phyloP scores from a whole-genome alignment of 1,140 invertebrate genomes.

The honey bee (Apis mellifera) region Amel_HAv3.1 CM009932.2:9133001-9133500 shows the following conservation, averaged over 20 bases:
- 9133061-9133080: not conserved
- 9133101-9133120: no score
- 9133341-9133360: constrained; percentile 32
- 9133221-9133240: no score
- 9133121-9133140: no score
- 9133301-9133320: not conserved
- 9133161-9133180: no score
- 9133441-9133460: constrained; percentile 70
- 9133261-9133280: constrained; percentile 1
- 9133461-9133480: constrained; percentile 66
- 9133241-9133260: not conserved
- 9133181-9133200: no score
- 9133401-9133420: not conserved
- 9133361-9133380: not conserved
- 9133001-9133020: constrained; percentile 6
- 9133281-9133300: not conserved
- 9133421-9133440: constrained; percentile 29
- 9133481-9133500: constrained; percentile 68
- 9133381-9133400: constrained; percentile 20
- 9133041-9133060: not conserved
- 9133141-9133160: no score
- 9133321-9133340: constrained; percentile 8
- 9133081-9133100: no score
- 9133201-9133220: no score
- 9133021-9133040: not conserved